Evolutionary conservation across 2,888 invertebrate species (phyloP), one percentile per base, ranked within the genome.

Genomic region (Euzophera pinguis): DNA sequence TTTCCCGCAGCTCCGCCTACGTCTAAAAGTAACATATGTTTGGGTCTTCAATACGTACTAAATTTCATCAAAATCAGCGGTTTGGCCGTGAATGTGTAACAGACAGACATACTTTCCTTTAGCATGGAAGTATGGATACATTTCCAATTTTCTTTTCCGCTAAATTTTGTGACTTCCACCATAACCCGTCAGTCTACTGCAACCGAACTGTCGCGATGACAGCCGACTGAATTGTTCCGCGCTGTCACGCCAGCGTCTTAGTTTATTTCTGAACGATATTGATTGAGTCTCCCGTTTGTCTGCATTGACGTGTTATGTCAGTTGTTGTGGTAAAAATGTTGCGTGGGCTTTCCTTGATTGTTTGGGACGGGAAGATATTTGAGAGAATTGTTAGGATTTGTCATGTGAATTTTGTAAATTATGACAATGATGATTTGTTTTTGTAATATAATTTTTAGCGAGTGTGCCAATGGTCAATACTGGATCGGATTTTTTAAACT

Each of bases 151-250:
- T 14, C 10, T 14, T 16, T n/a, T 6, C 45, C 45, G 45, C 45
- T 34, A 5, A 7, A 16, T 14, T 32, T 16, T 4, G n/a, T 32
- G 27, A 32, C 45, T 32, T 6, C n/a, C 16, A 5, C 14, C 9
- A 5, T 14, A 17, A 14, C 39, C 27, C 29, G 49, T 50, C 49
- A 50, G 38, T 48, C 13, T 27, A 16, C 29, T 72, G 84, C 45
- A 32, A 32, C 39, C 38, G n/a, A 39, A 50, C 82, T 75, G 67
- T 62, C 70, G 63, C 77, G 79, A 80, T 86, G 88, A 88, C 86
- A 84, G 75, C 63, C 79, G 78, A 82, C 84, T 81, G 83, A 78
- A 81, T 78, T 76, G 84, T 81, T 77, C 81, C 73, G 69, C 70
- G 69, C 68, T 70, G 51, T 43, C 43, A 43, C 50, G 50, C 65